These are phyloP conservation scores for Pseudoips prasinana DNA, from an alignment of 2,888 invertebrate species.

Conservation along the genomic window DNA sequence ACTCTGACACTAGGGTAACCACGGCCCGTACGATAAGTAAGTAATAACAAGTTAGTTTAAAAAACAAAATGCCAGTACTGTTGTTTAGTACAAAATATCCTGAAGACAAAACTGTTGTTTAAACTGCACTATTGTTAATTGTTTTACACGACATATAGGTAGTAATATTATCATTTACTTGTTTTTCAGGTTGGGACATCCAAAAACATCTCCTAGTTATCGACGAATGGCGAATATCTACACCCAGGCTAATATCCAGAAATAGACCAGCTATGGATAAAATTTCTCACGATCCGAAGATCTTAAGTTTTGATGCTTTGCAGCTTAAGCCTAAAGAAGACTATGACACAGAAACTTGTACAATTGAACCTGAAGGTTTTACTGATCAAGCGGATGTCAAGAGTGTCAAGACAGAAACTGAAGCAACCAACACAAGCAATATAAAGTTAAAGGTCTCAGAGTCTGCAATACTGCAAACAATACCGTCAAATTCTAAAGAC, in stretches of 20 bases:
- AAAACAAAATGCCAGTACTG: no score
- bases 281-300: neutral
- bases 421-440: neutral
- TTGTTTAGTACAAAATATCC: no score
- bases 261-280: conserved; percentile 6
- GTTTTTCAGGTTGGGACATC: conserved; percentile 83
- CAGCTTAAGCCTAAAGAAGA: neutral
- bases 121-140: no score
- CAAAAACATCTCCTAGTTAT: conserved; percentile 80
- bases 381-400: neutral
- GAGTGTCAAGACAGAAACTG: neutral
- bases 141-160: no score
- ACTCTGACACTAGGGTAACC: no score
- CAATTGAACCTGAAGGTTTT: conserved; percentile 18
- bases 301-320: conserved; percentile 4
- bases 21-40: no score
- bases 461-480: no score
- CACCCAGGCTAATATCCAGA: conserved; percentile 9
- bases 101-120: no score
- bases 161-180: no score
- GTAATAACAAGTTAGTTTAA: no score
- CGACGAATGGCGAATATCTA: conserved; percentile 79
- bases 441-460: no score
- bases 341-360: conserved; percentile 5
- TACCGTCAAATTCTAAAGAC: no score